Percentiles rank a stretch among this genome's conserved stretches.
Evolutionary conservation across 2,888 invertebrate species (phyloP).

Genomic region (Agapostemon virescens): DNA sequence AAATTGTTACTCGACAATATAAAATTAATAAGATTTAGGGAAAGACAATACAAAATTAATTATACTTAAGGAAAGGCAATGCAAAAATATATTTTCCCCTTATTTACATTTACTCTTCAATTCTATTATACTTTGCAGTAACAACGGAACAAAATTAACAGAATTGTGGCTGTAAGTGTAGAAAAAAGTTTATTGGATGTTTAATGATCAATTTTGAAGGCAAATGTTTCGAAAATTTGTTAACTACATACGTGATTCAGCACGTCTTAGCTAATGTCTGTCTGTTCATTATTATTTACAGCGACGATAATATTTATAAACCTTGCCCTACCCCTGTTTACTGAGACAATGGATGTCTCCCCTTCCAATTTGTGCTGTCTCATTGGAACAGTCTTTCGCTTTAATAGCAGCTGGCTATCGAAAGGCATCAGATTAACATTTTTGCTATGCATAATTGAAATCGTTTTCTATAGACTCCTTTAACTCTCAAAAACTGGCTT

Average conservation of each 20-base stretch:
- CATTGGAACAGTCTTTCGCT: neutral
- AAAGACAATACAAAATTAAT: no score
- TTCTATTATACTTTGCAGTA: neutral
- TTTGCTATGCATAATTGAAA: neutral
- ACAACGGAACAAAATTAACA: no score
- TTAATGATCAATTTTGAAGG: neutral
- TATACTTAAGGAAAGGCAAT: no score
- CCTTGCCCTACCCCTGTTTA: neutral
- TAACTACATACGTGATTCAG: neutral
- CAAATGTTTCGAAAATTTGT: neutral
- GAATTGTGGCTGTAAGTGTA: neutral
- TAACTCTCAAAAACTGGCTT: no score
- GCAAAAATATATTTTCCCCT: neutral
- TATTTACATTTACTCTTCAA: neutral
- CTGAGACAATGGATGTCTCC: neutral
- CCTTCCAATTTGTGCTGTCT: constrained; percentile 7
- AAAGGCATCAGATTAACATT: neutral
- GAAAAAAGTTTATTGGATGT: neutral
- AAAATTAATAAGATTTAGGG: no score
- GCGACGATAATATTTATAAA: constrained; percentile 3
- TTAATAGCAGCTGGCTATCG: neutral
- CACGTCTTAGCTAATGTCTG: neutral
- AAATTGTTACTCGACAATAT: no score
- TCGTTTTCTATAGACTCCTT: neutral
- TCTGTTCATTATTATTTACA: neutral